Conservation (phyloP, 2,113 vertebrate species). For the Phainopepla nitens region DNA sequence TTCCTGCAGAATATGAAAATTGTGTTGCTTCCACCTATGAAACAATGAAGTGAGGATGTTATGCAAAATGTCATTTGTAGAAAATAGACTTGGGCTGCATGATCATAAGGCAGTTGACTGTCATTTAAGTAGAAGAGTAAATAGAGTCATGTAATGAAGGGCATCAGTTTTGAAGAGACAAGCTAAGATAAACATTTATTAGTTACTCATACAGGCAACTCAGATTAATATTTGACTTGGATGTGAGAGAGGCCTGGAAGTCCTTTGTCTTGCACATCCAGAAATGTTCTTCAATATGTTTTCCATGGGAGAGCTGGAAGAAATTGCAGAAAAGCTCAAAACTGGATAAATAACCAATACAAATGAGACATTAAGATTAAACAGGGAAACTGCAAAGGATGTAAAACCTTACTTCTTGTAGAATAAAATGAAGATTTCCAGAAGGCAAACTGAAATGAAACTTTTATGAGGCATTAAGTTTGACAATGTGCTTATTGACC, state of each 20-base stretch:
- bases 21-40: background rate
- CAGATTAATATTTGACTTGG: background rate
- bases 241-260: background rate
- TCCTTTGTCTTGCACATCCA: background rate
- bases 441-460: background rate
- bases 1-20: background rate
- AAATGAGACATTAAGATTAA: background rate
- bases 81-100: background rate
- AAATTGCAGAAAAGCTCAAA: background rate
- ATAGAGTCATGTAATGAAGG: background rate
- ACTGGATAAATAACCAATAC: background rate
- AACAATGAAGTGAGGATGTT: background rate
- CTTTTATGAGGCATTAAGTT: background rate
- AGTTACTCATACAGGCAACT: background rate
- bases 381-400: background rate
- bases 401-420: background rate
- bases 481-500: background rate
- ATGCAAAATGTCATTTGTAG: background rate
- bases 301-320: background rate
- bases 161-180: background rate
- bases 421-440: background rate
- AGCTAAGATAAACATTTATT: background rate
- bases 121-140: background rate
- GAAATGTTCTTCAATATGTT: background rate
- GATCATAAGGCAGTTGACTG: background rate